Evolutionary conservation across 2,113 vertebrate genomes (phyloP), one percentile per base, ranked within the genome.

Genomic region (Anoplopoma fimbria): DNA sequence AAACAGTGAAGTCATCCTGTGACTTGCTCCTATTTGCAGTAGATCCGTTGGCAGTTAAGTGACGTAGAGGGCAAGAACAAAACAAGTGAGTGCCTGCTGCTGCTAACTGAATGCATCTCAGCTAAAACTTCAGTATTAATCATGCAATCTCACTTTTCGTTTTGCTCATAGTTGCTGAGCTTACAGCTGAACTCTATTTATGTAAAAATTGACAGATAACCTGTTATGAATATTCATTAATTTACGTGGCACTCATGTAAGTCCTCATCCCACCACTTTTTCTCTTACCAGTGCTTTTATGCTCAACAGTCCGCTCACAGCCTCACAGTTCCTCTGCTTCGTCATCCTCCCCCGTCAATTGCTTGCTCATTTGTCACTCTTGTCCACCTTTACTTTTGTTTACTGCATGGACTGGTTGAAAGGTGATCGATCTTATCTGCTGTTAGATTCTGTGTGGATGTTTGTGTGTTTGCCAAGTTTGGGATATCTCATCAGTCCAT

Each of bases 321-420:
- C 23, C 34, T 69, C 12, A 19, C 36, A 10, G 19, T 62, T 57
- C 53, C 36, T 73, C 69, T 73, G 42, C 53, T 49, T 72, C n/a
- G 19, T 71, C 68, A 69, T 80, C 75, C 49, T 49, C 71, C 78
- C 58, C 34, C 55, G 58, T 69, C 23, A 40, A 76, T 69, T n/a
- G n/a, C 60, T 23, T 36, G 72, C 71, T 82, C 73, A 81, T 87
- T 81, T 76, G 72, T 85, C 82, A 67, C 40, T 55, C 53, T 47
- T 61, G 27, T 74, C 17, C 61, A 78, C 67, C 34, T 82, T 75
- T 29, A 49, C 58, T 73, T 21, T 27, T 36, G 25, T 31, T 65
- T 47, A n/a, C 34, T 14, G 17, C 17, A 5, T 6, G 73, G 27
- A 23, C 49, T 19, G 27, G 49, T 65, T 42, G 79, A 57, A 25